Evolutionary conservation across 2,888 invertebrate genomes (phyloP).

Genomic region (Electrophaes corylata): DNA sequence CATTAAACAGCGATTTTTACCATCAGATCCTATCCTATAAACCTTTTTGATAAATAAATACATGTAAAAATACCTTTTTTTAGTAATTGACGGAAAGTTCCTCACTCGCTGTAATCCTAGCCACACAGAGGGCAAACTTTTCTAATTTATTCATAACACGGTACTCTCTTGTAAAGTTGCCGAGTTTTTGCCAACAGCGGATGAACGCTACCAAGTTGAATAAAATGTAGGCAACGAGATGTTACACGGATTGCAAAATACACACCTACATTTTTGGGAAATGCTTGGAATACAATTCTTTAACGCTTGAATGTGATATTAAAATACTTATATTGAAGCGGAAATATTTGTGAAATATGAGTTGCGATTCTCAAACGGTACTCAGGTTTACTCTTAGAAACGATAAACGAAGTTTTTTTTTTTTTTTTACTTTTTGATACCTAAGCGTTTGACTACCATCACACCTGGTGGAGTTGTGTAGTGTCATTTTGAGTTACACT

Average conservation of each 20-base stretch:
- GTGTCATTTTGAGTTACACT: too few relatives aligned
- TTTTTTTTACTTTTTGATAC: too few relatives aligned
- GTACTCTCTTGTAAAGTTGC: constrained; percentile 68
- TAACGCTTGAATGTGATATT: constrained; percentile 17
- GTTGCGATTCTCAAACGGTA: neutral
- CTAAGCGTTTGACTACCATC: too few relatives aligned
- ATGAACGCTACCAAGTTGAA: constrained; percentile 66
- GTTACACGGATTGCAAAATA: constrained; percentile 21
- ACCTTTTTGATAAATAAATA: too few relatives aligned
- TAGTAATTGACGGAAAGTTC: too few relatives aligned
- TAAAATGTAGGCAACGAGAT: constrained; percentile 47
- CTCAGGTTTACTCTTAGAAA: too few relatives aligned
- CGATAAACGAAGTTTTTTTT: too few relatives aligned
- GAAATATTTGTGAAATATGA: constrained; percentile 5
- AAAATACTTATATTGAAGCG: constrained; percentile 10
- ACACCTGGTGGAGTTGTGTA: too few relatives aligned
- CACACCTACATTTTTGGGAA: constrained; percentile 15
- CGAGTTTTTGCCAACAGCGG: constrained; percentile 73
- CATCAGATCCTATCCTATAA: too few relatives aligned
- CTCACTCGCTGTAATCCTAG: constrained; percentile 33
- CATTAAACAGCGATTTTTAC: too few relatives aligned
- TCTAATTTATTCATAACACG: constrained; percentile 82
- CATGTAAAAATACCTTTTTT: too few relatives aligned
- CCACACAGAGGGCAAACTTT: constrained; percentile 62
- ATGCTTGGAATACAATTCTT: constrained; percentile 17